Percentiles rank a stretch among this genome's conserved stretches.
Conservation (phyloP, 2,797 vertebrate species). For the Eospalax fontanierii region DNA sequence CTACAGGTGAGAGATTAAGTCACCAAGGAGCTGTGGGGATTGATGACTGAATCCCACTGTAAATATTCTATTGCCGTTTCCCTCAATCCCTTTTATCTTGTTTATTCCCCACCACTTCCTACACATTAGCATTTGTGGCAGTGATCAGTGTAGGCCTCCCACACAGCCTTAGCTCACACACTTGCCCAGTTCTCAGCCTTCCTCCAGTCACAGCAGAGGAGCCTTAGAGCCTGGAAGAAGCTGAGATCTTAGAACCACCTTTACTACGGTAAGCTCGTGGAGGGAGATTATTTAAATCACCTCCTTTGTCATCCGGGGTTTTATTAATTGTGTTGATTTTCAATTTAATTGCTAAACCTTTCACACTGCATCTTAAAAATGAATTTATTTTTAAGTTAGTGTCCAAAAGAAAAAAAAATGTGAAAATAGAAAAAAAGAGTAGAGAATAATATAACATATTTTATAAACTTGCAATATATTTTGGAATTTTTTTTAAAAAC, state of each 20-base stretch:
- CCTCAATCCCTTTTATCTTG: slow-evolving; percentile 46
- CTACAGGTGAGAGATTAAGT: slow-evolving; percentile 24
- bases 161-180: background rate
- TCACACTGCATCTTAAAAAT: slow-evolving; percentile 2
- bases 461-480: background rate
- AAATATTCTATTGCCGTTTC: slow-evolving; percentile 61
- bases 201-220: background rate
- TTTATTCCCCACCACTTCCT: slow-evolving; percentile 48
- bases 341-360: background rate
- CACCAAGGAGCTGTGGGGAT: slow-evolving; percentile 25
- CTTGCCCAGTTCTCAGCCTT: background rate
- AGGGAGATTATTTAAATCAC: slow-evolving; percentile 23
- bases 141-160: background rate
- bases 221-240: background rate
- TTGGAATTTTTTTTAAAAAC: slow-evolving; percentile 52
- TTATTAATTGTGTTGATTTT: background rate
- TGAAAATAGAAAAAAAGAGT: slow-evolving; percentile 6
- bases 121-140: background rate
- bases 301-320: background rate
- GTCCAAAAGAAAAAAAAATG: background rate
- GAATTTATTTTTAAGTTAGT: background rate
- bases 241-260: background rate
- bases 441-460: background rate
- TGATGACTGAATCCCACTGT: slow-evolving; percentile 38
- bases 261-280: slow-evolving; percentile 27